A percentile compares a stretch with the other conserved stretches of the same genome.
Evolutionary conservation across 2,797 vertebrate genomes (phyloP).

Genomic region (Pseudomugil tenellus): DNA sequence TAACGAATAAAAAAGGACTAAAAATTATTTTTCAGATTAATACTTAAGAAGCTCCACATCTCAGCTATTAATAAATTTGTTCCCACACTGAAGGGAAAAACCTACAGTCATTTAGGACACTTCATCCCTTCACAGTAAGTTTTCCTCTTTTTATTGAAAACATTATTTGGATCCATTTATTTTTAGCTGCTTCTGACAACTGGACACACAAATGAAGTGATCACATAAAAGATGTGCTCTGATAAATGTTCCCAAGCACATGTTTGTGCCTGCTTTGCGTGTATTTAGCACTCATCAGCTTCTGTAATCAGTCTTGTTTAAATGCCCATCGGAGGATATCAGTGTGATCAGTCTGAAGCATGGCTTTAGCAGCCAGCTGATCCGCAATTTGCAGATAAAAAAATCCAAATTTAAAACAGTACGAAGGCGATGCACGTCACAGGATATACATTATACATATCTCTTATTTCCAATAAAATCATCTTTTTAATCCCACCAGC

Average conservation of each 20-base stretch:
- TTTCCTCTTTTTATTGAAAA: not conserved
- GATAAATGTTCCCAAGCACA: not conserved
- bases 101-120: not conserved
- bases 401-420: not conserved
- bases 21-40: not conserved
- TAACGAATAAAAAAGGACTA: not conserved
- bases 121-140: not conserved
- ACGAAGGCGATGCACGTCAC: no score
- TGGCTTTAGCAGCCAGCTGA: conserved; percentile 1
- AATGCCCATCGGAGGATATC: not conserved
- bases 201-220: not conserved
- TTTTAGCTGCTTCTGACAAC: not conserved
- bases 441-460: not conserved
- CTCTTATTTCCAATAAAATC: not conserved
- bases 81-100: not conserved
- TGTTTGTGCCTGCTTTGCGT: not conserved
- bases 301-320: conserved; percentile 20
- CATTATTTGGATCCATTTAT: not conserved
- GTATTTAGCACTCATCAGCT: not conserved
- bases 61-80: not conserved
- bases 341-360: not conserved
- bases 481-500: not conserved
- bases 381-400: not conserved
- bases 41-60: not conserved
- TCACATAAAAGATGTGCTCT: not conserved